phyloP scores from a whole-genome alignment of 2,888 invertebrate genomes.

The Luperina testacea region DNA sequence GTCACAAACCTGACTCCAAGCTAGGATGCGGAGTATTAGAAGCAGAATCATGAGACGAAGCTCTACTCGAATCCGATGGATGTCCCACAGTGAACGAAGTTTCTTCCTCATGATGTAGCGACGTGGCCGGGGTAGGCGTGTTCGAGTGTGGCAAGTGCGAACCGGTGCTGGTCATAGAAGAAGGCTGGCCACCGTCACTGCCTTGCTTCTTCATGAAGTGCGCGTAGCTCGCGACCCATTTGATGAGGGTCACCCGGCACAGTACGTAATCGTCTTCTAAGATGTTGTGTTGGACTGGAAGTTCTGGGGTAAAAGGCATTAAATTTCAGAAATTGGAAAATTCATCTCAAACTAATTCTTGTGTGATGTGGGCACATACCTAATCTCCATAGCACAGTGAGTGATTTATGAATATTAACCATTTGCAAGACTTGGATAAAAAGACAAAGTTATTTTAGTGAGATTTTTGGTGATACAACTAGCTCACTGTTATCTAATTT shows the following conservation, averaged over 20 bases:
- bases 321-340: not conserved
- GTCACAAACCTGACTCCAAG: slow-evolving; percentile 89
- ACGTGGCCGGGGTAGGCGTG: slow-evolving; percentile 83
- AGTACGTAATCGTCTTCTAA: slow-evolving; percentile 92
- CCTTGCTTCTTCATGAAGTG: slow-evolving; percentile 93
- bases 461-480: not conserved
- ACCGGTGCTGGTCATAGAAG: slow-evolving; percentile 86
- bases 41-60: slow-evolving; percentile 87
- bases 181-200: slow-evolving; percentile 86
- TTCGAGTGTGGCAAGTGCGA: slow-evolving; percentile 83
- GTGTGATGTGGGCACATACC: not conserved
- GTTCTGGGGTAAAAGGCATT: slow-evolving; percentile 84
- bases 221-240: slow-evolving; percentile 96
- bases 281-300: slow-evolving; percentile 94
- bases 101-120: slow-evolving; percentile 86
- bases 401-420: not conserved
- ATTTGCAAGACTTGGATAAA: too few relatives aligned
- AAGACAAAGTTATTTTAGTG: not conserved
- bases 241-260: slow-evolving; percentile 96
- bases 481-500: not conserved
- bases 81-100: slow-evolving; percentile 87
- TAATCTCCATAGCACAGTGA: not conserved
- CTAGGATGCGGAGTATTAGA: slow-evolving; percentile 90
- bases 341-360: not conserved
- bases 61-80: slow-evolving; percentile 87